phyloP scores from a whole-genome alignment of 2,113 vertebrate genomes.

The Tachysurus vachellii region DNA sequence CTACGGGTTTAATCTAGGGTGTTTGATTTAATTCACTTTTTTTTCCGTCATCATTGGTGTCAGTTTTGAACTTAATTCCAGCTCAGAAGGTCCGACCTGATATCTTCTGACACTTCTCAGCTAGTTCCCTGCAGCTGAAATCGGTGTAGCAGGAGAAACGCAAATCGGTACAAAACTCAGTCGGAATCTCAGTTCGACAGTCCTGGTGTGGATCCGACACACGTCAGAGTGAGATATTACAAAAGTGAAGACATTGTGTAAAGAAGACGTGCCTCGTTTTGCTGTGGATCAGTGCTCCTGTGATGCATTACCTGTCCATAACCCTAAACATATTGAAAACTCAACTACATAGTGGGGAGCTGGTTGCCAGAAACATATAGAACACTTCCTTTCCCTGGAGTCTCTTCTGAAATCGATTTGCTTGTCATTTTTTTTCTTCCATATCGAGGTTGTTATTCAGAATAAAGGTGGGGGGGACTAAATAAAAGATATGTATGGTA shows the following conservation, averaged over 20 bases:
- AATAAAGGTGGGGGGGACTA: neutral
- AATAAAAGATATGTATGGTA: neutral
- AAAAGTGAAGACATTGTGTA: neutral
- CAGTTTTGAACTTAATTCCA: neutral
- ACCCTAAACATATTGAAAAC: conserved; percentile 15
- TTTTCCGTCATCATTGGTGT: neutral
- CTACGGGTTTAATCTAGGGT: neutral
- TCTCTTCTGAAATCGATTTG: neutral
- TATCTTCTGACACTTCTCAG: neutral
- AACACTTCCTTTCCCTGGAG: neutral
- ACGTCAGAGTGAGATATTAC: neutral
- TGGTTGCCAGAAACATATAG: conserved; percentile 1
- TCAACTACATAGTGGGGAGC: neutral
- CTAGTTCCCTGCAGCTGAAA: neutral
- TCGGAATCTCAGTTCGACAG: neutral
- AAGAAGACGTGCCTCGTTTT: neutral
- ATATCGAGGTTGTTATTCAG: neutral
- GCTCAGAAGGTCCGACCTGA: neutral
- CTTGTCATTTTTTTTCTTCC: neutral
- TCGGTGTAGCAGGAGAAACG: neutral
- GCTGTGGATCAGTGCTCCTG: conserved; percentile 15
- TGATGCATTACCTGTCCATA: conserved; percentile 27
- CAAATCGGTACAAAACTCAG: neutral
- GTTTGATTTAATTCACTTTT: neutral
- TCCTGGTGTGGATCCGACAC: too few species aligned